Evolutionary conservation across 2,888 invertebrate genomes (phyloP).

Genomic region (Elgonia sp.): DNA sequence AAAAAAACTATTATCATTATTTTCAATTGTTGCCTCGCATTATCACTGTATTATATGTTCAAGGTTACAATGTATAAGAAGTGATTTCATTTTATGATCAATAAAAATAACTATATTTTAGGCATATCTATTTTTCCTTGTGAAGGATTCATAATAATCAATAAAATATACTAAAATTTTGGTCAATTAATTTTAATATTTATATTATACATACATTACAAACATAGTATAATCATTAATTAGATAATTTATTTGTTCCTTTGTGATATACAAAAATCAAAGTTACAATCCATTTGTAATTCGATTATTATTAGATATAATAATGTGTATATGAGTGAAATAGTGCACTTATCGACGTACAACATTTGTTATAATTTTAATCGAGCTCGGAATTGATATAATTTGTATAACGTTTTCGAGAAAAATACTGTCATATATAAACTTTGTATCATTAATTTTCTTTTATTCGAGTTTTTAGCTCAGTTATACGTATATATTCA

Average conservation of each 20-base stretch:
- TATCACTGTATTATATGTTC: no score
- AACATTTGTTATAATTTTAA: slow-evolving; percentile 12
- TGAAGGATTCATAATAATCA: neutral
- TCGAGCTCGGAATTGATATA: slow-evolving; percentile 29
- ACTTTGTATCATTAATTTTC: slow-evolving; percentile 9
- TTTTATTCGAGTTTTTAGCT: slow-evolving; percentile 17
- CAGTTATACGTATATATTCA: slow-evolving; percentile 17
- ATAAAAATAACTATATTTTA: neutral
- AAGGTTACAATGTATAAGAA: no score
- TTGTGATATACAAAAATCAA: slow-evolving; percentile 45
- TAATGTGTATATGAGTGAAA: slow-evolving; percentile 26
- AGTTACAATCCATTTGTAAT: slow-evolving; percentile 54
- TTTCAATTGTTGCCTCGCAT: no score
- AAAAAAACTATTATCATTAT: no score
- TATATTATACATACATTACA: slow-evolving; percentile 51
- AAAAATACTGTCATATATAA: slow-evolving; percentile 36
- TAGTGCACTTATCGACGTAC: slow-evolving; percentile 38
- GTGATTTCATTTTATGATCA: no score
- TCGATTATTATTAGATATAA: slow-evolving; percentile 42
- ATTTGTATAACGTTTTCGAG: slow-evolving; percentile 28
- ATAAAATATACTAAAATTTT: neutral
- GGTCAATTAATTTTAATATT: slow-evolving; percentile 45
- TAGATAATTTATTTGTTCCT: slow-evolving; percentile 30
- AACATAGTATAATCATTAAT: slow-evolving; percentile 47
- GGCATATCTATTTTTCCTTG: neutral